Percentiles rank a stretch among this genome's conserved stretches.
Conservation (phyloP, 2,113 vertebrate genomes). For the Pterocles burchelli region DNA sequence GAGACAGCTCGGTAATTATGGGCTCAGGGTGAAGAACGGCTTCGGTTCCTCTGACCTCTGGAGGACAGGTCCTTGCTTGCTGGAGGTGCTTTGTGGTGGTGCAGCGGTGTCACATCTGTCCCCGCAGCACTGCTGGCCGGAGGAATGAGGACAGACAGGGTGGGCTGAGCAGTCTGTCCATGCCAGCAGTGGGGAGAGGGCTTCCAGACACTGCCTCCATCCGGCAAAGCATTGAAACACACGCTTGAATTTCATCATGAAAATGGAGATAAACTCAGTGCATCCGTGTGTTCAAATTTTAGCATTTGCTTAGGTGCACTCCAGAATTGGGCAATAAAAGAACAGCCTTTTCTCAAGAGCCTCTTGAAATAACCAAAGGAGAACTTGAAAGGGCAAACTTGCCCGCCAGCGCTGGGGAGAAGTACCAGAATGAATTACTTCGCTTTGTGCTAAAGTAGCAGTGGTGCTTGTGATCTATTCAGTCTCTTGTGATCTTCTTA, state of each 20-base stretch:
- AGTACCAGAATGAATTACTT: slow-evolving; percentile 50
- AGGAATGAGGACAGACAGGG: background rate
- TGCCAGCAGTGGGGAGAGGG: background rate
- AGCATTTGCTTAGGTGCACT: slow-evolving; percentile 13
- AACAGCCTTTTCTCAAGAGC: slow-evolving; percentile 44
- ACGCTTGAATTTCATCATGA: background rate
- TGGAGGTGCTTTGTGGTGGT: rapidly evolving
- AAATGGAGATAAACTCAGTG: background rate
- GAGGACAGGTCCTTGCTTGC: background rate
- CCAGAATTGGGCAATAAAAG: background rate
- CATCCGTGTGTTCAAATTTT: background rate
- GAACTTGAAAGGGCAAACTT: slow-evolving; percentile 58
- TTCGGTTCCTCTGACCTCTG: background rate
- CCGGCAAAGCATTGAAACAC: background rate
- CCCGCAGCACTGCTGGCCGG: background rate
- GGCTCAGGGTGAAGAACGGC: background rate
- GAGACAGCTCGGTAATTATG: background rate
- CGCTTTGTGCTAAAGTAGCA: slow-evolving; percentile 36
- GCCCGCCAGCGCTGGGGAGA: background rate
- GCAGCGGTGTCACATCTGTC: background rate
- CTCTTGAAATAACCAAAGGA: slow-evolving; percentile 60
- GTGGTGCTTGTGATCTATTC: slow-evolving; percentile 57
- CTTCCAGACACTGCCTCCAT: background rate
- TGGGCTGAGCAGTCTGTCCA: background rate
- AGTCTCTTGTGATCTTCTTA: slow-evolving; percentile 55